Conservation (phyloP, 2,113 vertebrate species). For the Calidris pugnax region DNA sequence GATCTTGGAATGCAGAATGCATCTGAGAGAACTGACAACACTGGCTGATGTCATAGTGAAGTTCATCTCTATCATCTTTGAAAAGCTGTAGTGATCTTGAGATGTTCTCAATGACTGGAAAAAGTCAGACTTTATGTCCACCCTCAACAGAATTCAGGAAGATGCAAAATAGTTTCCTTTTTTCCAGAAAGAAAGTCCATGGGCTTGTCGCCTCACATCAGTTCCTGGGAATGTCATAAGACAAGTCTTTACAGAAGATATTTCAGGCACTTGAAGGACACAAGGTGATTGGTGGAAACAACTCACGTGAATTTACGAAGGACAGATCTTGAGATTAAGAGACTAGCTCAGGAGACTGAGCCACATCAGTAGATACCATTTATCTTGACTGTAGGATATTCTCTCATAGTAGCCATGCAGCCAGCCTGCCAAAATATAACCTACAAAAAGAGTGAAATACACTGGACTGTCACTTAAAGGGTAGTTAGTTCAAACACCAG, state of each 20-base stretch:
- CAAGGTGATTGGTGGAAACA: neutral
- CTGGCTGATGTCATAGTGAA: neutral
- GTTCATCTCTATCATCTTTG: neutral
- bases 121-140: neutral
- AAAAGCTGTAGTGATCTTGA: neutral
- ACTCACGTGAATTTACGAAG: rapidly evolving
- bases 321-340: neutral
- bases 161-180: neutral
- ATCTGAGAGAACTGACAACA: neutral
- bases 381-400: neutral
- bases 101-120: neutral
- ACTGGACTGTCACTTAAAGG: neutral
- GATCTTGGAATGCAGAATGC: neutral
- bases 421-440: neutral
- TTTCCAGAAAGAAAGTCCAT: neutral
- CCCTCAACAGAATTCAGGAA: neutral
- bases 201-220: neutral
- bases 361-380: neutral
- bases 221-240: neutral
- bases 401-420: neutral
- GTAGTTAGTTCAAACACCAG: neutral
- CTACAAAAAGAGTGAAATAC: neutral
- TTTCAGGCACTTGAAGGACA: neutral
- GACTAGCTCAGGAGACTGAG: neutral
- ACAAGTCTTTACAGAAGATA: neutral